Evolutionary conservation across 1,140 invertebrate genomes (phyloP), one percentile per base, ranked within the genome.

Genomic region (Whitmania pigra): DNA sequence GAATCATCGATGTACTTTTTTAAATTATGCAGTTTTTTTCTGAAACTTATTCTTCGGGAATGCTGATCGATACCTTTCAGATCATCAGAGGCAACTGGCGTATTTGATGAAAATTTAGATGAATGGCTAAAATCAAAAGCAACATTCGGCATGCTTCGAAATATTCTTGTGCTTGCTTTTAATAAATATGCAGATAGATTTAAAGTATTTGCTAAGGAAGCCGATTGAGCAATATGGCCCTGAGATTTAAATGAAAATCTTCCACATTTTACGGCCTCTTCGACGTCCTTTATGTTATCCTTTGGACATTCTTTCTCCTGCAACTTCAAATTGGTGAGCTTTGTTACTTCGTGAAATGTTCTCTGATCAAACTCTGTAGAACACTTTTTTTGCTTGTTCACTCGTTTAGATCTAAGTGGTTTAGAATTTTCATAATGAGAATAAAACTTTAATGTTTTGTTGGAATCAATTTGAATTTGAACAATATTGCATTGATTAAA

Each of bases 21-120:
- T 31, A 63, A 63, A 31, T 63, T 63, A 63, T 63, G 57, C 57
- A 63, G 22, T 31, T 63, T 63, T 63, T 63, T 63, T n/a, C 57
- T 63, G 15, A 63, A 63, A 63, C 57, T 63, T 22, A 25, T 63
- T 63, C 57, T 63, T 63, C 57, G 9, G 15, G 57, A 22, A 13
- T 63, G 11, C 29, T 63, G 57, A n/a, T 63, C 57, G 11, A 25
- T 63, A 15, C 13, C 15, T 63, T 31, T 63, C 7, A 25, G 22
- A 63, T n/a, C 20, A 15, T 22, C 18, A 11, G 57, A 63, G 22
- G 29, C 29, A 63, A 18, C 29, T 22, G 57, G 11, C 11, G 15
- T 49, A 49, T 49, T 49, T 49, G 43, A 49, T 63, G 57, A 22
- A 31, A 0, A 13, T 13, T 63, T 63, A 22, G 57, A 36, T 36